Evolutionary conservation across 2,888 invertebrate species (phyloP).

Genomic region (Platynereis dumerilii): DNA sequence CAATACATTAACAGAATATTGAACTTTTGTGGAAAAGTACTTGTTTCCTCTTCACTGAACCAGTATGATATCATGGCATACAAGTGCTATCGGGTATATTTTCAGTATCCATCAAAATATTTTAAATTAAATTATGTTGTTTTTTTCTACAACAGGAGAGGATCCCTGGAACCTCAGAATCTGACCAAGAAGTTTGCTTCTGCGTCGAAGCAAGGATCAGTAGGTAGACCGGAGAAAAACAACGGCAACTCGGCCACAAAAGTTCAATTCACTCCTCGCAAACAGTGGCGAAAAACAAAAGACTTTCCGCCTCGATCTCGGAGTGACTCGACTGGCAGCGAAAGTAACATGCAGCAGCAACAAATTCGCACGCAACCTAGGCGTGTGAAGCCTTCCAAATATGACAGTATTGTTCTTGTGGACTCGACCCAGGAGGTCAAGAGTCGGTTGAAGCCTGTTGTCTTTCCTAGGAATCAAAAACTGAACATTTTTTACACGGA

Average conservation of each 20-base stretch:
- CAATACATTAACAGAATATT: no score
- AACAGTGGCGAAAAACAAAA: slow-evolving; percentile 1
- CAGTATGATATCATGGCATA: no score
- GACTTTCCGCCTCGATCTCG: neutral
- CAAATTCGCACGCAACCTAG: neutral
- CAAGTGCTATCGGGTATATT: no score
- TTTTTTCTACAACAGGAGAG: slow-evolving; percentile 6
- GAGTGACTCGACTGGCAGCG: neutral
- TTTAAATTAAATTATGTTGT: no score
- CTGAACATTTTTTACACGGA: slow-evolving; percentile 43
- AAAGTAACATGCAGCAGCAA: neutral
- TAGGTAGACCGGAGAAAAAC: no score
- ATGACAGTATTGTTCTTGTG: neutral
- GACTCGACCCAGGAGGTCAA: neutral
- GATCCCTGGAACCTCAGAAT: slow-evolving; percentile 29
- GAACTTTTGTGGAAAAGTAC: no score
- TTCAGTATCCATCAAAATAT: no score
- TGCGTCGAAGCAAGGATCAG: neutral
- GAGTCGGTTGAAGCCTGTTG: neutral
- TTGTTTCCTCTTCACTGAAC: no score
- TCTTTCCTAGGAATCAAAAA: neutral
- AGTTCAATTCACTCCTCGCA: neutral
- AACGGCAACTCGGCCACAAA: no score
- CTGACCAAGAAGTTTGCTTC: slow-evolving; percentile 33
- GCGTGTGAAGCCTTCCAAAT: neutral